These are phyloP conservation scores for Bathybates hornii DNA, from an alignment of 2,113 vertebrate genomes.

Conservation along the genomic window DNA sequence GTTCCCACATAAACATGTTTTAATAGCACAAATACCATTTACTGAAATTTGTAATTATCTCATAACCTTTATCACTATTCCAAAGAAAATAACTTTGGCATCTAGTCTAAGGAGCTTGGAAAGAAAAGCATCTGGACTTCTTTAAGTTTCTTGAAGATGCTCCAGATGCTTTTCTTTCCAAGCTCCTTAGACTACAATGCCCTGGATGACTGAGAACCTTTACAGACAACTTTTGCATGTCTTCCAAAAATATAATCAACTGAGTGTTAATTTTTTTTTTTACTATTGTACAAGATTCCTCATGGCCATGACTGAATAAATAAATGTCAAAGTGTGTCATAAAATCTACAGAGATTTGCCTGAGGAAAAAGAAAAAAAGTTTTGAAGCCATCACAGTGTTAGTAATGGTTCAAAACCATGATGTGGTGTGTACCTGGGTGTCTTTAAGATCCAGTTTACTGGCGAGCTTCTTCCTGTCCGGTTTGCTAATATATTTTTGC, in stretches of 20 bases:
- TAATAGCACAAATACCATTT: neutral
- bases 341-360: neutral
- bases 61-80: neutral
- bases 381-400: neutral
- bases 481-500: conserved; percentile 99
- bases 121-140: neutral
- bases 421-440: conserved; percentile 80
- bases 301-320: neutral
- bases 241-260: neutral
- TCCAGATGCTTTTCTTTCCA: neutral
- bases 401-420: neutral
- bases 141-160: neutral
- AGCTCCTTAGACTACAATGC: neutral
- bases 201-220: neutral
- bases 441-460: conserved; percentile 92
- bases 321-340: neutral
- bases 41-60: neutral
- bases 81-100: neutral
- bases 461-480: conserved; percentile 91
- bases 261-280: neutral
- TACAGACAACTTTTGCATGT: neutral
- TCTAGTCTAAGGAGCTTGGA: neutral
- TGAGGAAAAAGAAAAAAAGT: neutral
- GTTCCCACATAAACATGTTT: neutral
- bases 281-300: neutral